These are phyloP conservation scores for Galendromus occidentalis DNA, from an alignment of 1,140 invertebrate genomes.

Conservation along the genomic window DNA sequence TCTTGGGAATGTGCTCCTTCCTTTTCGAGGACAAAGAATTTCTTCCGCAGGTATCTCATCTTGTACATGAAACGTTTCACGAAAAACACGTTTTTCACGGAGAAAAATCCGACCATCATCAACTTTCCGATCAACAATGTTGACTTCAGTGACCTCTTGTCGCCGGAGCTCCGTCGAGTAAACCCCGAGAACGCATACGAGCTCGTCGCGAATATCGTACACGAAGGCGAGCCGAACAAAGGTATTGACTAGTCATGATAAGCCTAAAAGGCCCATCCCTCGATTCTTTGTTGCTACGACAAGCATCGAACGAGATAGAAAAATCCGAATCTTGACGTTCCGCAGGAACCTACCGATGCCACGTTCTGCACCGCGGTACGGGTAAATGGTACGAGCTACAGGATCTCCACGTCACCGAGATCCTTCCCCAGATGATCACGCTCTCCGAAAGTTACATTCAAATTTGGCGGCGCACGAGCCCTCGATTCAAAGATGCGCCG, in stretches of 20 bases:
- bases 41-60: conserved; percentile 53
- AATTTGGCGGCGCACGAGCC: conserved; percentile 24
- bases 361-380: conserved; percentile 69
- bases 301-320: no score
- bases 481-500: neutral
- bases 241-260: neutral
- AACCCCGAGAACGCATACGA: conserved; percentile 76
- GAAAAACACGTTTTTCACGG: conserved; percentile 94
- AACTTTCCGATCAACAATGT: conserved; percentile 97
- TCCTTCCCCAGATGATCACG: conserved; percentile 97
- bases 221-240: conserved; percentile 68
- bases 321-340: no score
- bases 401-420: conserved; percentile 93
- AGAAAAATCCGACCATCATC: conserved; percentile 98
- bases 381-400: conserved; percentile 85
- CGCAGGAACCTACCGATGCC: conserved; percentile 68
- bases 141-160: conserved; percentile 85
- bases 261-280: no score
- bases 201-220: conserved; percentile 90
- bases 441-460: conserved; percentile 97
- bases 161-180: conserved; percentile 49
- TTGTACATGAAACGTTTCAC: conserved; percentile 94
- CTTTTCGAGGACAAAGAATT: neutral
- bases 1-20: no score
- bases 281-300: no score